Evolutionary conservation across 1,140 invertebrate genomes (phyloP), one percentile per base, ranked within the genome.

Genomic region (Leguminivora glycinivorella): DNA sequence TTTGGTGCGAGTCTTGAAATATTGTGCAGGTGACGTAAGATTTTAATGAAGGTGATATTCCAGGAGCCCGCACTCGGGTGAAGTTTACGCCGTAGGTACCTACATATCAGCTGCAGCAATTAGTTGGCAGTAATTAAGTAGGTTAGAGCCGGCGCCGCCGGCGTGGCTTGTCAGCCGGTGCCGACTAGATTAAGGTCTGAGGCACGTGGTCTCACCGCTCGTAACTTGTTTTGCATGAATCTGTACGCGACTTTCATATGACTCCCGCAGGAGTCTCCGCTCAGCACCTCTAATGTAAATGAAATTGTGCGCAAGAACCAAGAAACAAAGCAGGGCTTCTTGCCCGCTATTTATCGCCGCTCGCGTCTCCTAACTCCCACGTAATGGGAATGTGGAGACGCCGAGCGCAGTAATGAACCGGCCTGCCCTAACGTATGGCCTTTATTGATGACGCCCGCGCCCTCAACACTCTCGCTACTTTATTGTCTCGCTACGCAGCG

Each of bases 241-340:
- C 88, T 86, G 84, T 83, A 83, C 82, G 83, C 81, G 82, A 87
- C 77, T 89, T 84, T 81, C 84, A 83, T 83, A 87, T 80, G 83
- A 81, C 79, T 86, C 89, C 87, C 69, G 67, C 82, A 85, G 87
- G 77, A 79, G 80, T 74, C 78, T 83, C 73, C 73, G 81, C 76
- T 87, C 84, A 85, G 82, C 84, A 87, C 83, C 84, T 89, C 81
- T 89, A 88, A 90, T 91, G 87, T 90, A 87, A 90, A 90, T 88
- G 81, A 89, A 90, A 90, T 88, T 91, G 84, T 88, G 86, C 80
- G 85, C 85, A 85, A 87, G 83, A 88, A 90, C 86, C 87, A 87
- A 88, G 83, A 88, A 90, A 90, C 87, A 87, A 88, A 89, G 83
- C 85, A 83, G 80, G 80, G 77, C 78, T 88, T 73, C 84, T 84